Conservation (phyloP, 2,888 invertebrate species). For the Automeris io region DNA sequence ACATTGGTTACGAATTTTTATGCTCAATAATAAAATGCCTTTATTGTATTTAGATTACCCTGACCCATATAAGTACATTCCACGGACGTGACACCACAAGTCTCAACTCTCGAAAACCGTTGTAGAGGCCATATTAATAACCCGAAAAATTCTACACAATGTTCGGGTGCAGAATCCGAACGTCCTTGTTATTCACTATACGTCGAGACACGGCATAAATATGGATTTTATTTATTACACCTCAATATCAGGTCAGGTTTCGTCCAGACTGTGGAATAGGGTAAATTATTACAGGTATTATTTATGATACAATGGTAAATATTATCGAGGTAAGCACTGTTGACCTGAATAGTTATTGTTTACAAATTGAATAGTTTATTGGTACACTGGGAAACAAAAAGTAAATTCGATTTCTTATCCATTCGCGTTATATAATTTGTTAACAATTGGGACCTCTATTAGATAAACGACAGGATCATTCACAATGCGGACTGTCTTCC, state of each 20-base stretch:
- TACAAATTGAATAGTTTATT: too few species aligned
- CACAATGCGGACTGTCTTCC: too few species aligned
- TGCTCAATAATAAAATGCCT: conserved; percentile 2
- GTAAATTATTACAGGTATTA: too few species aligned
- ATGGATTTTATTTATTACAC: conserved; percentile 1
- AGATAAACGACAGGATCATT: too few species aligned
- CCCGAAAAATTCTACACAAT: background rate
- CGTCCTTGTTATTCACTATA: background rate
- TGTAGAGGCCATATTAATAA: background rate
- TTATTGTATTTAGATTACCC: conserved; percentile 1
- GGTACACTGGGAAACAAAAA: too few species aligned
- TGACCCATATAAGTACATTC: conserved; percentile 4
- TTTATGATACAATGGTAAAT: too few species aligned
- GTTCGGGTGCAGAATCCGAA: background rate
- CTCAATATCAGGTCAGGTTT: background rate
- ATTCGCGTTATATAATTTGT: too few species aligned
- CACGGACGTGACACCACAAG: conserved; percentile 2
- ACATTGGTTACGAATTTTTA: too few species aligned
- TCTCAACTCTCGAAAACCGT: background rate
- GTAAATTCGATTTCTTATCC: too few species aligned
- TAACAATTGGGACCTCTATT: too few species aligned
- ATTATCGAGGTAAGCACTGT: too few species aligned
- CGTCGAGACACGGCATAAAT: background rate
- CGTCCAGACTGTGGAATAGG: background rate
- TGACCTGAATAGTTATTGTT: too few species aligned